These are phyloP conservation scores for Triops cancriformis DNA, from an alignment of 1,140 invertebrate genomes.

Conservation along the genomic window DNA sequence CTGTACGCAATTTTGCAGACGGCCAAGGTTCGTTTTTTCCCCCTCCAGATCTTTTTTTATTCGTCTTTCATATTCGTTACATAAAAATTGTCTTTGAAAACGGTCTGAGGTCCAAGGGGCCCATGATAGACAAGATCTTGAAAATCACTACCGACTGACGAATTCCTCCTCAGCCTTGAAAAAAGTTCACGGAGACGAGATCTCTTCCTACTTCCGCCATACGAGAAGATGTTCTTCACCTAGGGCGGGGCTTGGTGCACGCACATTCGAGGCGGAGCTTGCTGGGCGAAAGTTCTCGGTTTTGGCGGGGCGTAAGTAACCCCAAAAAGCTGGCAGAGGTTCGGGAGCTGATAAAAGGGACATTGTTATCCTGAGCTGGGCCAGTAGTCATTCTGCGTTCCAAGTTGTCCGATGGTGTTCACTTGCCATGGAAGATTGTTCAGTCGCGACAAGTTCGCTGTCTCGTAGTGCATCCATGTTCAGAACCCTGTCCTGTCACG, in stretches of 20 bases:
- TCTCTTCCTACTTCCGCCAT: conserved; percentile 3
- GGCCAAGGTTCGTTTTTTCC: too few species aligned
- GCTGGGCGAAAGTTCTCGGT: not conserved
- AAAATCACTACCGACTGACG: too few species aligned
- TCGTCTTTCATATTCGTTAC: too few species aligned
- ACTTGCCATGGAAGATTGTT: not conserved
- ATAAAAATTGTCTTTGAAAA: too few species aligned
- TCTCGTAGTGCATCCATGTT: not conserved
- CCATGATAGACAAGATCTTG: too few species aligned
- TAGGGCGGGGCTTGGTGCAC: not conserved
- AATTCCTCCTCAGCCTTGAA: not conserved
- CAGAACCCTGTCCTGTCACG: not conserved
- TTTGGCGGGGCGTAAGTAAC: not conserved
- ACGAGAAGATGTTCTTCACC: not conserved
- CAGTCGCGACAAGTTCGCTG: not conserved
- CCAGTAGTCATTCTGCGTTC: not conserved
- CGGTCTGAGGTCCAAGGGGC: too few species aligned
- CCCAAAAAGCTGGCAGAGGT: not conserved
- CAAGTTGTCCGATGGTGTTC: not conserved
- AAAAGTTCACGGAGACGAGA: not conserved
- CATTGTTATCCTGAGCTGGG: not conserved
- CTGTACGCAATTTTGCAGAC: too few species aligned
- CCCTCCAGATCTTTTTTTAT: too few species aligned
- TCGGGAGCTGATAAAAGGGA: not conserved
- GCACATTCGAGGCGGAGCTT: not conserved